Conservation (phyloP, 2,797 vertebrate genomes). For the Caiman crocodilus region DNA sequence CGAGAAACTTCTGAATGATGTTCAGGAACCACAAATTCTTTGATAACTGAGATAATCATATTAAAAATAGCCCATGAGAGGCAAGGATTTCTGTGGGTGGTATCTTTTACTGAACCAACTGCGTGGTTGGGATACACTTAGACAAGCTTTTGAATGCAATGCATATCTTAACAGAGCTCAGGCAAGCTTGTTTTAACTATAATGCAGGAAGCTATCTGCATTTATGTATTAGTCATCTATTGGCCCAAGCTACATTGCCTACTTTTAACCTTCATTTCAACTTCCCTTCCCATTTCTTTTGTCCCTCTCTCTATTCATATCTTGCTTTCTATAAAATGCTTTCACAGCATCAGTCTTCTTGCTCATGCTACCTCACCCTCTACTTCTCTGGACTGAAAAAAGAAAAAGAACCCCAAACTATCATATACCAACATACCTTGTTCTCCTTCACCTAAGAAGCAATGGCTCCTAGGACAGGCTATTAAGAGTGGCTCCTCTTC, state of each 20-base stretch:
- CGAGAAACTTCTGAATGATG: not conserved
- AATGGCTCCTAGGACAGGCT: not conserved
- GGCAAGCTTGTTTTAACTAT: not conserved
- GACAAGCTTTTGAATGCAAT: slow-evolving; percentile 9
- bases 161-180: not conserved
- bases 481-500: not conserved
- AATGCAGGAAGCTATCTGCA: not conserved
- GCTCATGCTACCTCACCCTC: not conserved
- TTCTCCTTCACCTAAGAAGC: not conserved
- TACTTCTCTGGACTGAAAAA: not conserved
- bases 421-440: not conserved
- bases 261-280: not conserved
- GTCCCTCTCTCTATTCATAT: not conserved
- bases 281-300: not conserved
- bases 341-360: not conserved
- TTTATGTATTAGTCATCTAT: too few species aligned
- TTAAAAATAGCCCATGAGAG: not conserved
- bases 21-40: not conserved
- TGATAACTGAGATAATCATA: not conserved
- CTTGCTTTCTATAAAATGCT: not conserved
- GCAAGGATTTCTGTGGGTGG: too few species aligned
- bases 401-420: too few species aligned
- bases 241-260: not conserved
- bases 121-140: not conserved
- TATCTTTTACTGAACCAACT: too few species aligned